Conservation (phyloP, 1,140 invertebrate species). For the Dreissena polymorpha region DNA sequence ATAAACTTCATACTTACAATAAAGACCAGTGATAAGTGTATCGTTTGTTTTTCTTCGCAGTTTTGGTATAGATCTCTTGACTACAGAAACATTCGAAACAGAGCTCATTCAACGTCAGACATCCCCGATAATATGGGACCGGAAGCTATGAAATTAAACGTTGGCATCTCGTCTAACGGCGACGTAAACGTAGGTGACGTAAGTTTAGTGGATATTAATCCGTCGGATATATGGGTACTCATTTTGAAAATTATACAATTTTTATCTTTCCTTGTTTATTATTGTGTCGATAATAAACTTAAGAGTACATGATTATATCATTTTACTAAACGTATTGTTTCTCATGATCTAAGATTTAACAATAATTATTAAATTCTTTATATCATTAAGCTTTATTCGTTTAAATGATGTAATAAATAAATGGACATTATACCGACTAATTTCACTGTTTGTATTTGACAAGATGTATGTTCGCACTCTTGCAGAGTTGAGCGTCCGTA, state of each 20-base stretch:
- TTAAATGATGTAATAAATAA: not conserved
- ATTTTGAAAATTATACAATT: too few relatives aligned
- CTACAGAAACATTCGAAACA: constrained; percentile 70
- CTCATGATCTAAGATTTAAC: not conserved
- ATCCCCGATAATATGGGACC: constrained; percentile 77
- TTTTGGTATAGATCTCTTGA: constrained; percentile 81
- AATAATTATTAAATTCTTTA: not conserved
- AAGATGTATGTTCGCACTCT: too few relatives aligned
- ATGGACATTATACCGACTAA: not conserved
- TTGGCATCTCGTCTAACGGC: too few relatives aligned
- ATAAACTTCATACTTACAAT: too few relatives aligned
- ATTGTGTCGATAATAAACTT: too few relatives aligned
- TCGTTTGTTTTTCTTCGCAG: too few relatives aligned
- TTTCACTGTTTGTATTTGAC: not conserved
- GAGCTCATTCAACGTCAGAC: constrained; percentile 75
- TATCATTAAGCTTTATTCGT: not conserved
- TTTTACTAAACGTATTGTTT: not conserved
- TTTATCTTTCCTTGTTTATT: not conserved
- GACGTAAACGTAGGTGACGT: too few relatives aligned
- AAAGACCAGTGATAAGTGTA: too few relatives aligned
- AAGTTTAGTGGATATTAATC: constrained; percentile 92
- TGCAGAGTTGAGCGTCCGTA: constrained; percentile 92
- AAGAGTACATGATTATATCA: not conserved
- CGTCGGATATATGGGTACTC: constrained; percentile 91
- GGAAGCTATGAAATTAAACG: constrained; percentile 81